Conservation (phyloP, 1,140 invertebrate species). For the Scaptodrosophila lebanonensis region DNA sequence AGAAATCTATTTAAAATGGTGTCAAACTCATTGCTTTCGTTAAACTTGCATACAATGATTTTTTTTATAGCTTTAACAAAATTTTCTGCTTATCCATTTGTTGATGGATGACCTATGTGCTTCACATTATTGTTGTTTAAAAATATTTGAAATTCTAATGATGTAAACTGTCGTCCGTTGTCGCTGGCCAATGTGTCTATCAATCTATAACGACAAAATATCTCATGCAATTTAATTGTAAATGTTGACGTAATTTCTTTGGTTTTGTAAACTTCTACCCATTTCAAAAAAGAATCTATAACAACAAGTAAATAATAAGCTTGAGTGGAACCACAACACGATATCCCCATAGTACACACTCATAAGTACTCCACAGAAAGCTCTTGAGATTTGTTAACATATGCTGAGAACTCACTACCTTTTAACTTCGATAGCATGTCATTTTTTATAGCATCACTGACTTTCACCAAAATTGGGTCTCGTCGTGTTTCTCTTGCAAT, state of each 20-base stretch:
- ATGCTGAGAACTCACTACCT: constrained; percentile 19
- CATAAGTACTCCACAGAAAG: constrained; percentile 33
- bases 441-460: constrained; percentile 4
- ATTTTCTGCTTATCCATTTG: too few species aligned
- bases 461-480: not conserved
- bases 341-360: constrained; percentile 51
- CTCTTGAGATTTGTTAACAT: constrained; percentile 20
- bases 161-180: constrained; percentile 6
- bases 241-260: not conserved
- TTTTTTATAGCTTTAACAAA: too few species aligned
- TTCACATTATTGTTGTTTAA: too few species aligned
- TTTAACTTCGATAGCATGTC: constrained; percentile 2
- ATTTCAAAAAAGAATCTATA: constrained; percentile 9
- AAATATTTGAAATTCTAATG: not conserved
- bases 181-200: constrained; percentile 1
- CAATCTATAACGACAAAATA: constrained; percentile 4
- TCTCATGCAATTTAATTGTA: constrained; percentile 1
- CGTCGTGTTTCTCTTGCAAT: constrained; percentile 1
- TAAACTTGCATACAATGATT: too few species aligned
- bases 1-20: too few species aligned
- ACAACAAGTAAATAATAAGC: constrained; percentile 7
- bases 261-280: constrained; percentile 9
- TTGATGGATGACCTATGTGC: too few species aligned
- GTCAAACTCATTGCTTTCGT: too few species aligned
- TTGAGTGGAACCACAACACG: constrained; percentile 44